Base-by-base conservation (phyloP, 2,888 invertebrate genomes). In the Scrobipalpa atriplicella region DNA sequence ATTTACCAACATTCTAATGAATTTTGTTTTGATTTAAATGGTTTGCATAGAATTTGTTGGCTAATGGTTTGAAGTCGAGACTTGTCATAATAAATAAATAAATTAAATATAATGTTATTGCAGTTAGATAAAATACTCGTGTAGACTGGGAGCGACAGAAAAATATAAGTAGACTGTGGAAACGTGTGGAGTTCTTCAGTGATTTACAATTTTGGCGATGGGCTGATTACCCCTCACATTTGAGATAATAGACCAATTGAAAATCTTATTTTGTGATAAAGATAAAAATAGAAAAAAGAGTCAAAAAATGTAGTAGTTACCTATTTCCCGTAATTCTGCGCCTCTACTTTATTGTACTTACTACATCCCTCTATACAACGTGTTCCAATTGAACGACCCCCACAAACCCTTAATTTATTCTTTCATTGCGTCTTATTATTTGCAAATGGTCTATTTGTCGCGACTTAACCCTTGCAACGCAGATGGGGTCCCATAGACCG, bases 391-490 rank as follows among this genome's bases (percentile, higher is more conserved):
- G 73, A 69, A 67, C 73, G 74, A 73, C 72, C 77, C 76, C 74
- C 54, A 67, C 69, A 71, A 78, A 71, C 78, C 86, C 84, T 87
- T 92, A 92, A 92, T 92, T 91, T 91, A 92, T 91, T 91, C 90
- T 91, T 92, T 90, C 90, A 90, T 85, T 89, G 91, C 90, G 88
- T 90, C 91, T 92, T 92, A 92, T 92, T 92, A 90, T 92, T 92
- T 92, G 91, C 91, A 92, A 92, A 92, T 90, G 92, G 90, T 87
- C 89, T 90, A 91, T 91, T 91, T 92, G 91, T 91, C 89, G 90
- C 87, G 89, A 89, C 89, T 90, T 90, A 92, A 92, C 92, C 91
- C 92, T 91, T 91, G 84, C 90, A 83, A 78, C 78, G 82, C 90
- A 91, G 90, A 89, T 90, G 91, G 90, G 90, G 86, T 83, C 86